Evolutionary conservation across 2,113 vertebrate species (phyloP), one percentile per base, ranked within the genome.

Genomic region (Forbesichthys papilliferus): DNA sequence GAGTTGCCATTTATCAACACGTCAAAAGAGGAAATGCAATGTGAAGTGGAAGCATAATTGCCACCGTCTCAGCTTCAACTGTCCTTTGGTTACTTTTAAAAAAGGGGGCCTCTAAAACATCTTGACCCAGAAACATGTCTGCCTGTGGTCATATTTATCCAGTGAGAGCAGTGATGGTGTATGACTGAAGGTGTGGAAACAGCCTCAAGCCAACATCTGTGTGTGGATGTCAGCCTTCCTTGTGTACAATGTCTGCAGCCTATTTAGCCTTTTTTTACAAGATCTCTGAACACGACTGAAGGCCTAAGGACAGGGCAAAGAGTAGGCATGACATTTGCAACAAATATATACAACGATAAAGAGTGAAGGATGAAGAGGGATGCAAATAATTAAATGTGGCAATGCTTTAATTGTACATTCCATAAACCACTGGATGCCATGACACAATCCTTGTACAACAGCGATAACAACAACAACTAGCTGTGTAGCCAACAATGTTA

Each of bases 151-250:
- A 71, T 76, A 74, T 89, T 90, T 85, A 89, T 78, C 27, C 81
- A 68, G 87, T 74, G 90, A 86, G 81, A 91, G 88, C 85, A 85
- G 83, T 90, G 90, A 89, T 88, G 81, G 85, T 81, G 82, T 91
- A 83, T 87, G 90, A 91, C 86, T 90, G 80, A 86, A 90, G 86
- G 87, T 91, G 90, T 84, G 76, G 86, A 91, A 87, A 86, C 20
- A 4, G 83, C 88, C 90, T 66, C 34, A 9, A 84, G 88, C 67
- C 79, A 68, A 75, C 73, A 75, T 86, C 75, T 79, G 84, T 68
- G 83, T 83, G 77, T 78, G 74, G 83, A 87, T 88, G 88, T 87
- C 90, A 89, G 69, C 64, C 82, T 79, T 87, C 79, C 75, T 88
- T 74, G 77, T 64, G 66, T 77, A 84, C 80, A 77, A 74, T 66